These are phyloP conservation scores for Aphrophora alni DNA, from an alignment of 2,888 invertebrate species.

Conservation along the genomic window DNA sequence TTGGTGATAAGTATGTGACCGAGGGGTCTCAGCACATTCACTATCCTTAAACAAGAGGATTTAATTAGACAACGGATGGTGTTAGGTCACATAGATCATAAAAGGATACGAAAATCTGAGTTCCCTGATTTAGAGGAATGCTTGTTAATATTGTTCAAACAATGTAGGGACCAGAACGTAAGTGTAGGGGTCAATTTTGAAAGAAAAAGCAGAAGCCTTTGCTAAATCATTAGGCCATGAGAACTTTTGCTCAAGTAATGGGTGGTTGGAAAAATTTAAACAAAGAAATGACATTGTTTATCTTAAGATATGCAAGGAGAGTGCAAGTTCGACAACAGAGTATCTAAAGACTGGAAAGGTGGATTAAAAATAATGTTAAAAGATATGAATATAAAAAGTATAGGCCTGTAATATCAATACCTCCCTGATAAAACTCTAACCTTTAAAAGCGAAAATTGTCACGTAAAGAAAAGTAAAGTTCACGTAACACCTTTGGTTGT, in stretches of 20 bases:
- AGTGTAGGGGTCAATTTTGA: slow-evolving; percentile 41
- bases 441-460: slow-evolving; percentile 52
- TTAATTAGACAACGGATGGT: too few relatives aligned
- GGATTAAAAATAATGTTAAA: slow-evolving; percentile 43
- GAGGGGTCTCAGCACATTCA: too few relatives aligned
- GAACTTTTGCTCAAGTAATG: slow-evolving; percentile 40
- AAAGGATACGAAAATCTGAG: too few relatives aligned
- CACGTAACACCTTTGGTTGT: slow-evolving; percentile 20
- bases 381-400: too few relatives aligned
- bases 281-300: slow-evolving; percentile 48
- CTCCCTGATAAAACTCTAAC: slow-evolving; percentile 50
- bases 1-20: too few relatives aligned
- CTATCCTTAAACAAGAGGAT: too few relatives aligned
- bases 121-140: slow-evolving; percentile 34
- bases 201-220: slow-evolving; percentile 44
- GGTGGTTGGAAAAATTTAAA: slow-evolving; percentile 47
- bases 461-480: slow-evolving; percentile 54
- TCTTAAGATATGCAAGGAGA: slow-evolving; percentile 48
- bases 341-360: slow-evolving; percentile 42
- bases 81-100: too few relatives aligned
- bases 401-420: slow-evolving; percentile 49
- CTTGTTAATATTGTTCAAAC: neutral
- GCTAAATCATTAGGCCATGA: slow-evolving; percentile 41
- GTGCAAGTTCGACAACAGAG: slow-evolving; percentile 19
- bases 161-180: neutral